Evolutionary conservation across 2,888 invertebrate species (phyloP).

Genomic region (Phytoseiulus persimilis): DNA sequence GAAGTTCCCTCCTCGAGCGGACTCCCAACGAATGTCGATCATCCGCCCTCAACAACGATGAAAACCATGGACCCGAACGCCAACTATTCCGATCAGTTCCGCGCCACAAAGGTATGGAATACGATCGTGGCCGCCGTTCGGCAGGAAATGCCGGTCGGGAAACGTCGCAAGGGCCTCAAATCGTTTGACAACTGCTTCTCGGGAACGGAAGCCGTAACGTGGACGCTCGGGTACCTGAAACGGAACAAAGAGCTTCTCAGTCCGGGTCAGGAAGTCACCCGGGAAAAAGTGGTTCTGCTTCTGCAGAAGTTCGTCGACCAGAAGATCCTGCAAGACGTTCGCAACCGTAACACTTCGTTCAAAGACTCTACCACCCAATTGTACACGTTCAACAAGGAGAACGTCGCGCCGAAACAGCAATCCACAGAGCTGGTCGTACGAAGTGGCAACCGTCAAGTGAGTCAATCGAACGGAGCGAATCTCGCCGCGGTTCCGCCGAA

Average conservation of each 20-base stretch:
- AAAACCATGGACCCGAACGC: conserved; percentile 5
- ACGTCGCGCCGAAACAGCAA: background rate
- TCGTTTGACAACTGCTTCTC: conserved; percentile 27
- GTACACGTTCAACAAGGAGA: conserved; percentile 31
- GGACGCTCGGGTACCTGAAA: conserved; percentile 26
- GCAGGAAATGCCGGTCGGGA: conserved; percentile 22
- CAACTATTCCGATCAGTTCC: conserved; percentile 17
- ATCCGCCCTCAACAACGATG: background rate
- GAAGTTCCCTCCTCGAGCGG: background rate
- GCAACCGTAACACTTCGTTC: background rate
- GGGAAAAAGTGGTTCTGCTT: conserved; percentile 27
- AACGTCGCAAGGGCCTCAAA: conserved; percentile 19
- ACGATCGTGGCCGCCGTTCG: conserved; percentile 28
- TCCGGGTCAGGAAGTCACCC: conserved; percentile 29
- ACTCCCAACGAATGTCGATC: background rate
- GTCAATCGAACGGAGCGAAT: background rate
- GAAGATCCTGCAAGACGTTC: conserved; percentile 24
- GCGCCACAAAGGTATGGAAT: conserved; percentile 35
- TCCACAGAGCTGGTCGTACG: background rate
- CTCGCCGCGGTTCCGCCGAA: background rate
- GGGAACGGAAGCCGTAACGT: conserved; percentile 23
- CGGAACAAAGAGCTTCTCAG: conserved; percentile 7
- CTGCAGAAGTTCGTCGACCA: conserved; percentile 34
- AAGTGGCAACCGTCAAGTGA: conserved; percentile 12
- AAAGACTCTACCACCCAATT: conserved; percentile 23